Evolutionary conservation across 1,140 invertebrate genomes (phyloP), one percentile per base, ranked within the genome.

Genomic region (Megalopta genalis): DNA sequence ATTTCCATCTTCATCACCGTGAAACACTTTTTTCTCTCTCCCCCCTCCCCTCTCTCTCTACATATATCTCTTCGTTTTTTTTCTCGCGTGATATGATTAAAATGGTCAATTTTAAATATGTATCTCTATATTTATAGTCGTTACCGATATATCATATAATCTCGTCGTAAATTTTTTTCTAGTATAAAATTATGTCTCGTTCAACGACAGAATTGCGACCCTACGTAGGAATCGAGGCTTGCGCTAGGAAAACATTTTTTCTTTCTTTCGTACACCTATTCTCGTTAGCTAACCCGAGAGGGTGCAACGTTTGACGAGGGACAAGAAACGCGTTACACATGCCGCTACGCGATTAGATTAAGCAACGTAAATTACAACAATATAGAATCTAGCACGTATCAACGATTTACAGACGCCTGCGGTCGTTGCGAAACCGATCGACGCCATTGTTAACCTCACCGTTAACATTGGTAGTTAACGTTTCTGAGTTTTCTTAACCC

Each of bases 111-210:
- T 54, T 21, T 81, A 76, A 74, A 68, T 80, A 57, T 32, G 1
- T n/a, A n/a, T 54, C 71, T 69, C 76, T 78, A 60, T 76, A 60
- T 80, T 54, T 81, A 86, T 81, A 81, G 70, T 72, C 49, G 54
- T 81, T n/a, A 67, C 81, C 66, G 32, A 32, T 78, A 65, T 83
- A 80, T 84, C 74, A 77, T 82, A 80, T 84, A 88, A 39, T 84
- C 71, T 87, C 85, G 62, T 49, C 60, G 32, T 79, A 82, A 87
- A 80, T 82, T 66, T 66, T 46, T 67, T 84, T n/a, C 89, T 91
- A 91, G 88, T 91, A 91, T 83, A 91, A 92, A 92, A 91, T 91
- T 92, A 91, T 89, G 12, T 85, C 84, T 87, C 87, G 83, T 87
- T 88, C 83, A 85, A 62, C 16, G 74, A 54, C 57, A 57, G 66